A percentile compares a stretch with the other conserved stretches of the same genome.
These are phyloP conservation scores for Pollenia griseotomentosa DNA, from an alignment of 2,888 invertebrate genomes.

Conservation along the genomic window DNA sequence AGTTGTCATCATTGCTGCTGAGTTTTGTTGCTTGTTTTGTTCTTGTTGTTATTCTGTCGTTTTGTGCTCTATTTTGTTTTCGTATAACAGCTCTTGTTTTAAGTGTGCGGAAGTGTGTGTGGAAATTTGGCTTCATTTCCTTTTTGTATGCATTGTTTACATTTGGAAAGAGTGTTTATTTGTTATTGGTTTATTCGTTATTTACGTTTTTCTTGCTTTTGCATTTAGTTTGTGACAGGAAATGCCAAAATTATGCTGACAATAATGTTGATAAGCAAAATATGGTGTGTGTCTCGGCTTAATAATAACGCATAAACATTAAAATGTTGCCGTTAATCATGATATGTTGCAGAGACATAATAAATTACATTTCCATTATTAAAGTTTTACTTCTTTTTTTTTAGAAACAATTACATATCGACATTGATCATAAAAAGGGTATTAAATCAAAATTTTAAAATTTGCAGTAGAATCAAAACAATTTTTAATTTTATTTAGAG, in stretches of 20 bases:
- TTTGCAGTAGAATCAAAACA: too few species aligned
- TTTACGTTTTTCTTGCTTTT: constrained; percentile 6
- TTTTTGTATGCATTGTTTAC: constrained; percentile 47
- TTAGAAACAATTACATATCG: too few species aligned
- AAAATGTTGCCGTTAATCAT: neutral
- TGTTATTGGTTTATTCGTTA: constrained; percentile 26
- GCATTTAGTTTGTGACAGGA: constrained; percentile 44
- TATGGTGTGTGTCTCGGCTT: constrained; percentile 42
- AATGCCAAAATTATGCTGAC: constrained; percentile 42
- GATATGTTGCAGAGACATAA: constrained; percentile 16
- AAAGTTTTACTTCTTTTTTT: too few species aligned
- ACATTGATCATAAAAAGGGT: too few species aligned
- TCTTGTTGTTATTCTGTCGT: neutral
- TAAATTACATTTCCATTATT: too few species aligned
- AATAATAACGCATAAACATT: neutral
- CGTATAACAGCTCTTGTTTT: neutral
- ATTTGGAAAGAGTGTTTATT: constrained; percentile 41
- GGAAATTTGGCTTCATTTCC: neutral
- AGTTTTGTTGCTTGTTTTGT: constrained; percentile 44
- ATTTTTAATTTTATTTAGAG: too few species aligned
- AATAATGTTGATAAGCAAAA: constrained; percentile 9
- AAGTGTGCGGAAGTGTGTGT: constrained; percentile 38
- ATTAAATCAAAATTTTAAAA: too few species aligned
- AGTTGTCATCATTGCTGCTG: constrained; percentile 38
- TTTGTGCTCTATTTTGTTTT: constrained; percentile 14